Evolutionary conservation across 1,140 invertebrate genomes (phyloP).

Genomic region (Ptiloglossa arizonensis): DNA sequence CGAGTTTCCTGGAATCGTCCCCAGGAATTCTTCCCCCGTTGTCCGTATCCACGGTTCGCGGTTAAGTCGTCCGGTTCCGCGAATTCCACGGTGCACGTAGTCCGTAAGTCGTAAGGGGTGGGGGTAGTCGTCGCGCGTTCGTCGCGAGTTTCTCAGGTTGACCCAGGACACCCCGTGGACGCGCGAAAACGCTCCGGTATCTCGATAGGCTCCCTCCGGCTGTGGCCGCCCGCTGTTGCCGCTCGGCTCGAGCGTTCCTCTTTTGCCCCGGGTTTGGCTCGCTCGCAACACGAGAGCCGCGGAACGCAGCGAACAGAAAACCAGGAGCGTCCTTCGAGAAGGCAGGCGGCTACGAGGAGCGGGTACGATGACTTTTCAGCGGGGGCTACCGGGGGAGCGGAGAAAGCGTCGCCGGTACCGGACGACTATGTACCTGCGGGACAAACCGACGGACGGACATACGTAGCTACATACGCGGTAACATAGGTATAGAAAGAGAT

Average conservation of each 20-base stretch:
- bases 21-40: neutral
- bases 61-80: conserved; percentile 1
- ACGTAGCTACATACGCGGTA: conserved; percentile 54
- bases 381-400: conserved; percentile 34
- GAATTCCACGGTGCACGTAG: conserved; percentile 28
- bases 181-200: neutral
- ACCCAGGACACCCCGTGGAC: neutral
- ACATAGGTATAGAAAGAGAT: conserved; percentile 47
- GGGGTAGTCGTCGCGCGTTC: too few species aligned
- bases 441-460: conserved; percentile 45
- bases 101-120: too few species aligned
- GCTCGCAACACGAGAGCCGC: neutral
- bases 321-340: conserved; percentile 29
- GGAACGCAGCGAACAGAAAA: conserved; percentile 34
- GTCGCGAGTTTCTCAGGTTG: conserved; percentile 10
- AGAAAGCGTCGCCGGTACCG: conserved; percentile 33
- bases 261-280: too few species aligned
- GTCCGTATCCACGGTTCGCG: neutral
- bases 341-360: neutral
- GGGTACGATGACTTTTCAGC: conserved; percentile 51
- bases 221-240: neutral
- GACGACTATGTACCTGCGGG: conserved; percentile 42
- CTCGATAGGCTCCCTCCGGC: too few species aligned
- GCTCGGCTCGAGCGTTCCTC: conserved; percentile 6
- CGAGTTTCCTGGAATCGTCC: conserved; percentile 16